These are phyloP conservation scores for Anhinga rufa DNA, from an alignment of 2,113 vertebrate species.

Conservation along the genomic window DNA sequence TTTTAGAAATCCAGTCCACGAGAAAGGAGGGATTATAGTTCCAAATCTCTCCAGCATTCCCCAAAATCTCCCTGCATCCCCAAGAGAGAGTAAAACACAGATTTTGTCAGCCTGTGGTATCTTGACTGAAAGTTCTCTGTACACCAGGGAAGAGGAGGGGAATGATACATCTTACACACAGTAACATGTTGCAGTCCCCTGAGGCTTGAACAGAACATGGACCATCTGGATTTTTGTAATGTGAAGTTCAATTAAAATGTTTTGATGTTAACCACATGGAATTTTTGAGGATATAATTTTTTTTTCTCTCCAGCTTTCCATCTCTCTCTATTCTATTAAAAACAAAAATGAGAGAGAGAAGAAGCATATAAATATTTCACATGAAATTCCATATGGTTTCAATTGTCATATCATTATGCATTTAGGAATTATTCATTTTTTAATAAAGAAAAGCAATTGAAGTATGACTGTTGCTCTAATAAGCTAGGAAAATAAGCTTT, in stretches of 20 bases:
- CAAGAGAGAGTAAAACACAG: not conserved
- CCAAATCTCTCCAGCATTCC: not conserved
- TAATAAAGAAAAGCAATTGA: not conserved
- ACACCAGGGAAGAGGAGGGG: not conserved
- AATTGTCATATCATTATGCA: not conserved
- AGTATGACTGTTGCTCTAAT: not conserved
- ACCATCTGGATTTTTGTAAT: constrained; percentile 35
- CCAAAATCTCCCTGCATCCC: not conserved
- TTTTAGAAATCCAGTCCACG: not conserved
- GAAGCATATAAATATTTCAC: not conserved
- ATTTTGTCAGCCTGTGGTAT: not conserved
- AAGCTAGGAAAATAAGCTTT: not conserved
- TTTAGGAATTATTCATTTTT: not conserved
- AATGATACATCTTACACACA: not conserved
- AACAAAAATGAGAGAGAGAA: not conserved
- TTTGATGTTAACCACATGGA: constrained; percentile 27
- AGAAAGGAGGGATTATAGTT: not conserved
- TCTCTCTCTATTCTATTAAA: not conserved
- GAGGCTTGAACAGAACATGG: constrained; percentile 11
- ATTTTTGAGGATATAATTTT: not conserved
- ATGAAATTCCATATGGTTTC: not conserved
- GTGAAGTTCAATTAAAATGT: constrained; percentile 45
- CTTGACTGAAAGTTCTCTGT: not conserved
- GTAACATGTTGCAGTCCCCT: not conserved
- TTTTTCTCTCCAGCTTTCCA: not conserved